These are phyloP conservation scores for Argyresthia goedartella DNA, from an alignment of 2,888 invertebrate genomes.

Conservation along the genomic window DNA sequence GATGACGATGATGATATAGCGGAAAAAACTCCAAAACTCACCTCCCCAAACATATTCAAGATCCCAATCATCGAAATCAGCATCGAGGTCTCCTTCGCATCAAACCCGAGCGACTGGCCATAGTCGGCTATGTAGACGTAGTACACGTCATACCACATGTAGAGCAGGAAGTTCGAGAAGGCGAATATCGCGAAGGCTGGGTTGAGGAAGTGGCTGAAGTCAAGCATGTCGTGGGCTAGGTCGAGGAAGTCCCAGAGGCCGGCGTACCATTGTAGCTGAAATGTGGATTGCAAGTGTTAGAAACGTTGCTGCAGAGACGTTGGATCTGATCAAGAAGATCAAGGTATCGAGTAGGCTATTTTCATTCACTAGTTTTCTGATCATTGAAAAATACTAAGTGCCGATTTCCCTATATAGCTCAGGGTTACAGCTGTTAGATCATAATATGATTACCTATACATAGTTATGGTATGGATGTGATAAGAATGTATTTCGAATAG, in stretches of 20 bases:
- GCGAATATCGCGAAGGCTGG: slow-evolving; percentile 83
- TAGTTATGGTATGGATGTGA: no score
- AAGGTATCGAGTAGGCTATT: no score
- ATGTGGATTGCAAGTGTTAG: neutral
- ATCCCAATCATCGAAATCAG: slow-evolving; percentile 90
- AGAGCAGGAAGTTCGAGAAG: slow-evolving; percentile 89
- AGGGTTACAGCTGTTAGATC: no score
- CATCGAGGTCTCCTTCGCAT: slow-evolving; percentile 81
- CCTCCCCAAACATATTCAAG: slow-evolving; percentile 90
- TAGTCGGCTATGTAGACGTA: slow-evolving; percentile 92
- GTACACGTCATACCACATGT: slow-evolving; percentile 92
- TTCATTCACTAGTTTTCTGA: no score
- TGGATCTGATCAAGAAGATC: neutral
- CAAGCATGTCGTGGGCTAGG: slow-evolving; percentile 81
- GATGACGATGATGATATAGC: neutral
- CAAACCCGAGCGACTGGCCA: slow-evolving; percentile 79
- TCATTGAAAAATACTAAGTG: no score
- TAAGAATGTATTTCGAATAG: no score
- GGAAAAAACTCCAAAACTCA: slow-evolving; percentile 39
- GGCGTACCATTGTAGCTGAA: slow-evolving; percentile 76
- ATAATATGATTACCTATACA: no score
- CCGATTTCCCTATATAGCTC: no score
- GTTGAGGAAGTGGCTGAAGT: slow-evolving; percentile 85
- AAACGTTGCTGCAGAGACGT: no score
- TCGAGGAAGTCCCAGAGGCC: slow-evolving; percentile 85